Evolutionary conservation across 2,888 invertebrate species (phyloP), one percentile per base, ranked within the genome.

Genomic region (Tridacna crocea): DNA sequence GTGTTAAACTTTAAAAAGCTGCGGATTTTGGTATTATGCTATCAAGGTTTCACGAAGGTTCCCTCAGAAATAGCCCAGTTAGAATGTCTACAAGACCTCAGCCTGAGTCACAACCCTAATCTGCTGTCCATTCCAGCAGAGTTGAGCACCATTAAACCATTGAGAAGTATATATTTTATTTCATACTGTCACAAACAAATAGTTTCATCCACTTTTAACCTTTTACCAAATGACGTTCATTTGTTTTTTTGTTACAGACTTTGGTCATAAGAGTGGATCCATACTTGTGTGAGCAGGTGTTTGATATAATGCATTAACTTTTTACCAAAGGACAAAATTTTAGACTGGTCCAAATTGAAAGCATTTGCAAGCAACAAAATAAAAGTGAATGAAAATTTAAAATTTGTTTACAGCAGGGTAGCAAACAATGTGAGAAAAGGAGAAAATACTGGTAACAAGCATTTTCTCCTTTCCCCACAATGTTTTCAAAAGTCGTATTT

Each of bases 21-120:
- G 60, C 86, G 89, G 47, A 87, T 89, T 22, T 85, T 94, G 15
- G 87, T 88, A 68, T 77, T 94, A 55, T 85, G 88, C 66, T 90
- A 90, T 85, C 93, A 93, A 55, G 92, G 90, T 0, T 84, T 94
- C 36, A 88, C 89, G n/a, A 78, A 84, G 3, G 80, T 94, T 8
- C 93, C 94, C 0, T 90, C 90, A 12, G 89, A 88, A 36, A 92
- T 94, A 15, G 75, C 77, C 10, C 83, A 88, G 27, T 85, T 93
- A 65, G 85, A 82, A 17, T 88, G 88, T 24, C 88, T 93, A 15
- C 75, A 79, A 19, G 83, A 78, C 1, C 60, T 93, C 1, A 87
- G 88, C 27, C 65, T 93, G n/a, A 88, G 88, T 70, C 82, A 91
- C 84, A 93, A 92, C 77, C 91, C 92, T 26, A 87, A 91, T 74